These are phyloP conservation scores for Eristalinus aeneus DNA, from an alignment of 2,888 invertebrate species.

Conservation along the genomic window DNA sequence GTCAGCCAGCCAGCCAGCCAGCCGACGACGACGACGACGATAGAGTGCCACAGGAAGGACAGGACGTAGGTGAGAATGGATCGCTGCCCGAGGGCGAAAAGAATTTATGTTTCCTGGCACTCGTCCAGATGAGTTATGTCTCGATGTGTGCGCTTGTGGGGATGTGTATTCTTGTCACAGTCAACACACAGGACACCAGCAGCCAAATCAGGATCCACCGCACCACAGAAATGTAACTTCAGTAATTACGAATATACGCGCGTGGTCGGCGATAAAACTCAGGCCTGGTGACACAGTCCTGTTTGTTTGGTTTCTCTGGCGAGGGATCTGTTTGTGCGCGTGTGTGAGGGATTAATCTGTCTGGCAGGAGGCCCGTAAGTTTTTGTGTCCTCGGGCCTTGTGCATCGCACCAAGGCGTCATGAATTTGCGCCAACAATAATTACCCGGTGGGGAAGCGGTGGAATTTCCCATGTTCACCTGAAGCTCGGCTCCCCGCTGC, in stretches of 20 bases:
- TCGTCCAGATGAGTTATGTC: conserved; percentile 65
- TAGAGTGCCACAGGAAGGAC: background rate
- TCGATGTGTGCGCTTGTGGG: conserved; percentile 15
- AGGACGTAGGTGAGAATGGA: conserved; percentile 65
- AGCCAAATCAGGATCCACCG: conserved; percentile 67
- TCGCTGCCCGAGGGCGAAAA: conserved; percentile 47
- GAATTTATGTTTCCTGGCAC: conserved; percentile 69
- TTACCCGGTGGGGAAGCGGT: conserved; percentile 17
- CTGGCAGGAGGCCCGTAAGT: conserved; percentile 36
- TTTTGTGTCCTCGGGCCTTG: background rate
- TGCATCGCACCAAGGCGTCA: conserved; percentile 32
- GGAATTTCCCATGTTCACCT: conserved; percentile 3
- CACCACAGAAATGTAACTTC: conserved; percentile 55
- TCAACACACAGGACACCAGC: conserved; percentile 27
- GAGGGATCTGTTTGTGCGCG: background rate
- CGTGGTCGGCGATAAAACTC: conserved; percentile 53
- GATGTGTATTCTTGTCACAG: conserved; percentile 19
- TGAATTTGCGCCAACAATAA: conserved; percentile 58
- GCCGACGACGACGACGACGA: background rate
- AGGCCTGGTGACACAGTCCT: conserved; percentile 48
- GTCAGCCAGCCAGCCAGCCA: background rate
- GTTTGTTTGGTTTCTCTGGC: conserved; percentile 38
- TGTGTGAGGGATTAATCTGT: conserved; percentile 47
- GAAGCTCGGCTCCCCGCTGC: background rate
- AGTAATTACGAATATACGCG: conserved; percentile 53